Base-by-base conservation (phyloP, 2,888 invertebrate species). In the Morinoia aosen region DNA sequence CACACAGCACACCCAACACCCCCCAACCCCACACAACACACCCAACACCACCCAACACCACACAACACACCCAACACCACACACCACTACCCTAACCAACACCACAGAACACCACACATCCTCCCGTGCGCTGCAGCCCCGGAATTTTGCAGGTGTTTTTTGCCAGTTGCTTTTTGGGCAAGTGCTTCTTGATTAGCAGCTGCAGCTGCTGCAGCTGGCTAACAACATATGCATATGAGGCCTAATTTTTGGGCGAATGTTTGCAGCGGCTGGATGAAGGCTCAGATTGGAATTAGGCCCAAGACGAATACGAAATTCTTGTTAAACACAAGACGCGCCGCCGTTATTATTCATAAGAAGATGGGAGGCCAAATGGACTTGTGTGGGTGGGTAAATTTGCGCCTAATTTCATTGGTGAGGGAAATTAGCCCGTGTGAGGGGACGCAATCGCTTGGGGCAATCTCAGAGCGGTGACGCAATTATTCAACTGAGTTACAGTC, bases 161-260 rank as follows among this genome's bases (percentile, higher is more conserved):
- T 16, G 61, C 8, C 61, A 61, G 61, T 3, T 61, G 61, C 76
- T 76, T 76, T 76, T 76, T 76, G 25, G 33, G 76, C 76, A 76
- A 76, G 76, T 76, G 76, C 33, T 76, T 76, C 76, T 76, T 76
- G 76, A 76, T 76, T 76, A 76, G 76, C 76, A 76, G 76, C 76
- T 76, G 76, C 76, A 33, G 76, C 76, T 10, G 76, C 76, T 25
- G 76, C 76, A 14, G 76, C 25, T 76, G 76, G 76, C 76, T 76
- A 76, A 76, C 76, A 76, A 76, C 76, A 76, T 76, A 76, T 76
- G 76, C 76, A 76, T 76, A 76, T 76, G 76, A 76, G 76, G 76
- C 8, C 76, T 76, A 76, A 76, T 76, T 76, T 76, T 76, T 76
- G 33, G 25, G 33, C 14, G 76, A 76, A 76, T 76, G 76, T 76